phyloP scores from a whole-genome alignment of 2,797 vertebrate species.

The Cossypha polioptera region DNA sequence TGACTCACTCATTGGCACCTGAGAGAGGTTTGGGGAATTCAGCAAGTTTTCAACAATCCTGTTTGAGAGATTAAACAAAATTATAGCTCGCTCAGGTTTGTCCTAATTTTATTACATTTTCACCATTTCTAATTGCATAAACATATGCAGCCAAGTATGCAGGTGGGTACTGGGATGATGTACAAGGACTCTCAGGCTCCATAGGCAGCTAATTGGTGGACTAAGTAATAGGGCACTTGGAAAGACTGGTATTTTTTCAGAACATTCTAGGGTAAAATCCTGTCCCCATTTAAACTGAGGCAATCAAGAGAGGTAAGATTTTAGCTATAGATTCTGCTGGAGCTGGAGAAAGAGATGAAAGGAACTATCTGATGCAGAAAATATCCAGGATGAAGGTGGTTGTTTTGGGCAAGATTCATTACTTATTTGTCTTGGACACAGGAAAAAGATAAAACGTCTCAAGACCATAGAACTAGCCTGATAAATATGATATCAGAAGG shows the following conservation, averaged over 20 bases:
- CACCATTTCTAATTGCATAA: conserved; percentile 54
- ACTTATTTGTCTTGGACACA: background rate
- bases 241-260: conserved; percentile 28
- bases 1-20: conserved; percentile 61
- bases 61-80: conserved; percentile 64
- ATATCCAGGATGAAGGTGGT: background rate
- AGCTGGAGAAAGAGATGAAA: background rate
- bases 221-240: conserved; percentile 37
- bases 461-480: background rate
- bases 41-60: conserved; percentile 59
- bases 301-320: background rate
- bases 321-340: background rate
- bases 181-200: conserved; percentile 43
- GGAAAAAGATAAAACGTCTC: background rate
- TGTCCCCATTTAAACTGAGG: conserved; percentile 9
- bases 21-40: conserved; percentile 60
- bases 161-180: conserved; percentile 40
- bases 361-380: background rate
- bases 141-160: conserved; percentile 52
- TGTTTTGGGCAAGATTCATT: background rate
- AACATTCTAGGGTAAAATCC: conserved; percentile 17
- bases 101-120: conserved; percentile 60
- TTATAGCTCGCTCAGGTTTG: conserved; percentile 39
- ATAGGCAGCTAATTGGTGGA: conserved; percentile 23
- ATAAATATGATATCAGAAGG: background rate